Evolutionary conservation across 2,113 vertebrate genomes (phyloP).

Genomic region (Siniperca knerii): DNA sequence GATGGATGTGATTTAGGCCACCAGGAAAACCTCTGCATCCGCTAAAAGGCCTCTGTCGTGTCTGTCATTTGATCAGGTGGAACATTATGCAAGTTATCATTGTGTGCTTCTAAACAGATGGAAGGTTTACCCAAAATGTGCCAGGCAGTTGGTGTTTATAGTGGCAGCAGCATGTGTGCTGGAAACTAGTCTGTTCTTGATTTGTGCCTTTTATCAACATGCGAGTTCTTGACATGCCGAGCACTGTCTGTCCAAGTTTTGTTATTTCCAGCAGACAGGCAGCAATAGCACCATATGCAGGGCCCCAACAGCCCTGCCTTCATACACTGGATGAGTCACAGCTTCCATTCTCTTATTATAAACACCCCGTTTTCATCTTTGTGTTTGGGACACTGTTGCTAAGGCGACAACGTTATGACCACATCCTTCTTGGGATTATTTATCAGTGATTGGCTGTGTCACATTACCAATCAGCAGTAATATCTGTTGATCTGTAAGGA

Average conservation of each 20-base stretch:
- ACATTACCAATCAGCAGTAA: slow-evolving; percentile 27
- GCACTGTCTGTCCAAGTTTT: slow-evolving; percentile 52
- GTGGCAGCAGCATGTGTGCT: slow-evolving; percentile 3
- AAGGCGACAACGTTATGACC: slow-evolving; percentile 69
- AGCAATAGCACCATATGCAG: slow-evolving; percentile 7
- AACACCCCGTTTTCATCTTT: slow-evolving; percentile 34
- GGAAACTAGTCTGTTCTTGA: slow-evolving; percentile 70
- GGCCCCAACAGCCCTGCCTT: slow-evolving; percentile 12
- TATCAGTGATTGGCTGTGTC: slow-evolving; percentile 66
- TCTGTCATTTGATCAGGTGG: slow-evolving; percentile 28
- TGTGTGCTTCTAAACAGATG: slow-evolving; percentile 36
- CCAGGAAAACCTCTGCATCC: slow-evolving; percentile 42
- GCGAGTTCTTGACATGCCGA: slow-evolving; percentile 57
- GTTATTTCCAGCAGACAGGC: slow-evolving; percentile 45
- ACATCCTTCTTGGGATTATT: slow-evolving; percentile 78
- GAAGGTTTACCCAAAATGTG: slow-evolving; percentile 48
- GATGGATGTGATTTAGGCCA: slow-evolving; percentile 30
- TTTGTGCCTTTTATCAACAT: slow-evolving; percentile 79
- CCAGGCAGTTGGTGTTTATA: slow-evolving; percentile 55
- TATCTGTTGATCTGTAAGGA: slow-evolving; percentile 41
- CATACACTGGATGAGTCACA: slow-evolving; percentile 76
- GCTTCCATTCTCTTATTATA: slow-evolving; percentile 36
- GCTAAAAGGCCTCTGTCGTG: slow-evolving; percentile 15
- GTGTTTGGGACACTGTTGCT: slow-evolving; percentile 73
- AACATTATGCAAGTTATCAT: slow-evolving; percentile 70